phyloP scores from a whole-genome alignment of 2,797 vertebrate species.

The Acanthurus leucopareius region DNA sequence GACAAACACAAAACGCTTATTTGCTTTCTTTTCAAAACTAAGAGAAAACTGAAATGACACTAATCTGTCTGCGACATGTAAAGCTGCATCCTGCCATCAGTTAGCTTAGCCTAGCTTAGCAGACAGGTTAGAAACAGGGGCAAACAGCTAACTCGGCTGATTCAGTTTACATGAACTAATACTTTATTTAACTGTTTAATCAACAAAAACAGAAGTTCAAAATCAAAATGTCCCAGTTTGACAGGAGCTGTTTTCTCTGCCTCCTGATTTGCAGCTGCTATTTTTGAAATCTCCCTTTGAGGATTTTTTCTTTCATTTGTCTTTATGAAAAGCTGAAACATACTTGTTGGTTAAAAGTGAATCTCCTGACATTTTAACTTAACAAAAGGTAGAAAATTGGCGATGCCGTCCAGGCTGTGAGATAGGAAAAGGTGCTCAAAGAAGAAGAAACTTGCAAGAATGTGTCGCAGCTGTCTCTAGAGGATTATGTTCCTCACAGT shows the following conservation, averaged over 20 bases:
- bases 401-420: not conserved
- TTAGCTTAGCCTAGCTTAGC: not conserved
- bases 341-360: not conserved
- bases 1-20: not conserved
- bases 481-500: slow-evolving; percentile 23
- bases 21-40: not conserved
- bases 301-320: not conserved
- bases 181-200: not conserved
- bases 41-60: slow-evolving; percentile 6
- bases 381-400: not conserved
- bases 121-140: no score
- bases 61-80: not conserved
- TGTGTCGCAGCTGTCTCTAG: slow-evolving; percentile 8
- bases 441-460: not conserved
- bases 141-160: not conserved
- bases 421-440: not conserved
- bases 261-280: not conserved
- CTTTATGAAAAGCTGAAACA: slow-evolving; percentile 4
- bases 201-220: not conserved
- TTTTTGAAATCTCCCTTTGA: not conserved
- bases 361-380: not conserved
- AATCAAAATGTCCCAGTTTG: no score
- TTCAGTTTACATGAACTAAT: no score
- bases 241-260: not conserved
- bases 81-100: not conserved